Base-by-base conservation (phyloP, 2,797 vertebrate species). In the Pagetopsis macropterus region DNA sequence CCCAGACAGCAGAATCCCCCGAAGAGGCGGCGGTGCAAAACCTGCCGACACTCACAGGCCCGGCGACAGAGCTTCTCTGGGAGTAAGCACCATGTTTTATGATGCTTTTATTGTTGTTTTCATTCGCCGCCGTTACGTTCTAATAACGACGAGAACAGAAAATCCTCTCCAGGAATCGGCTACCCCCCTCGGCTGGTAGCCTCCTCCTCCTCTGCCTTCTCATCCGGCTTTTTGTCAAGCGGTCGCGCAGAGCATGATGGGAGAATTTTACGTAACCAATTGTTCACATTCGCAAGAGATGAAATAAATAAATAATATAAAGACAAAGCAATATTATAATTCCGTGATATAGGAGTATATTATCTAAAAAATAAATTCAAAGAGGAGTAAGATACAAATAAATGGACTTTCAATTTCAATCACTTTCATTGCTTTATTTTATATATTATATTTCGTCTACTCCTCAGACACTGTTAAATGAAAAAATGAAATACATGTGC, bases 181-280 rank as follows among this genome's bases (percentile, higher is more conserved):
- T 82, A 83, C 89, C 92, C 83, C 84, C 83, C 78, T 72, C 86
- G 60, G 72, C 79, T 86, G 84, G 79, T 64, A 79, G 87, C 46
- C 46, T 48, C 89, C 81, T 81, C 81, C 80, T 83, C 69, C 79
- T 73, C 70, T 52, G 56, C 65, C 79, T 73, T 19, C 77, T 79
- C 84, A 56, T 78, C 70, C 41, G 70, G 84, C 70, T 87, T 89
- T 90, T 91, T 92, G 90, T 90, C 68, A 85, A 64, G 82, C 61
- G 19, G 46, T 21, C 11, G 50, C 76, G 79, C 76, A 79, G 13
- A 46, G 91, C 82, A 91, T 83, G 70, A 74, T 80, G 91, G 91
- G 91, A 88, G 14, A 55, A 11, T 65, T 72, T 72, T 75, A 86
- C 79, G 86, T 84, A 70, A 74, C n/a, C 17, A 46, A 44, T 27